Percentiles rank a stretch among this genome's conserved stretches.
Evolutionary conservation across 2,113 vertebrate genomes (phyloP).

Genomic region (Pitta sordida): DNA sequence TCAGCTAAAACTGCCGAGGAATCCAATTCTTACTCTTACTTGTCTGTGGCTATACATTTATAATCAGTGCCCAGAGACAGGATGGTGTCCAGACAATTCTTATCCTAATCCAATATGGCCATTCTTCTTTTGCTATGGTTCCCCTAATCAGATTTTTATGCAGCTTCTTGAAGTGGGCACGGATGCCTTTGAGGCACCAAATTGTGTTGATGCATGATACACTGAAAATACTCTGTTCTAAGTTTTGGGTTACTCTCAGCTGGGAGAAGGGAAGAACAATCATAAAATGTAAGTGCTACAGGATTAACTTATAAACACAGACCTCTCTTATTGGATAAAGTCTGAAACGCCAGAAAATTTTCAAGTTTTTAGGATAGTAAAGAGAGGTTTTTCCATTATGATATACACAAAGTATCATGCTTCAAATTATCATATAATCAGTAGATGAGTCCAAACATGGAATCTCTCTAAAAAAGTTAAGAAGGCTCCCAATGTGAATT

Average conservation of each 20-base stretch:
- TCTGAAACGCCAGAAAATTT: background rate
- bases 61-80: background rate
- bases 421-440: background rate
- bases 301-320: background rate
- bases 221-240: background rate
- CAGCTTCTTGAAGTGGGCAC: background rate
- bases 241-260: background rate
- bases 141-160: background rate
- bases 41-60: background rate
- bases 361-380: background rate
- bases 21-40: background rate
- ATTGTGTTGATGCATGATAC: background rate
- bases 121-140: background rate
- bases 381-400: background rate
- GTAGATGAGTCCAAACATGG: background rate
- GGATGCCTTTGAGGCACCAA: background rate
- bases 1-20: background rate
- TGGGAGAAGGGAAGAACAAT: background rate
- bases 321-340: background rate
- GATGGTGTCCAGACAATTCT: background rate
- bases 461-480: slow-evolving; percentile 6
- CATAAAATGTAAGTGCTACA: background rate
- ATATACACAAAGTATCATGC: background rate
- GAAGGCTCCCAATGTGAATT: background rate
- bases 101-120: background rate